Percentiles rank a stretch among this genome's conserved stretches.
phyloP scores from a whole-genome alignment of 2,888 invertebrate genomes.

The Neoscelio sp. region DNA sequence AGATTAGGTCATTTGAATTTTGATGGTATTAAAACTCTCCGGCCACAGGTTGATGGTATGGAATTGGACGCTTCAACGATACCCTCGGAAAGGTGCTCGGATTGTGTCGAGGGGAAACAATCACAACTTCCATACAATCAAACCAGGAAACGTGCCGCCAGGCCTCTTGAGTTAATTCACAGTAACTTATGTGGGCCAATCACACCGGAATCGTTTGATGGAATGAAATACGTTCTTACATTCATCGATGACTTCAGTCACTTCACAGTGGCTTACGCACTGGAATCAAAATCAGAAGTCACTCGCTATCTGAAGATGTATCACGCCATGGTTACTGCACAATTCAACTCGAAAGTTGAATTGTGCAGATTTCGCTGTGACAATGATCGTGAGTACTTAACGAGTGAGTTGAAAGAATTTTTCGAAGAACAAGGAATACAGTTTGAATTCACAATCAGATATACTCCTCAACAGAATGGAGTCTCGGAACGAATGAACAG shows the following conservation, averaged over 20 bases:
- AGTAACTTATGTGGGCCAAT: conserved; percentile 14
- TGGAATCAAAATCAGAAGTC: conserved; percentile 10
- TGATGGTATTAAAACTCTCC: conserved; percentile 17
- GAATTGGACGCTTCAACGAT: neutral
- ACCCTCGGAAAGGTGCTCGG: neutral
- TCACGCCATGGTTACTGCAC: conserved; percentile 17
- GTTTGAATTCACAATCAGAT: conserved; percentile 70
- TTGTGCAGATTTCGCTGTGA: conserved; percentile 70
- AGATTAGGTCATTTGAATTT: conserved; percentile 63
- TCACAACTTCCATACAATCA: no score
- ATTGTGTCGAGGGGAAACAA: conserved; percentile 26
- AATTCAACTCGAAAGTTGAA: conserved; percentile 49
- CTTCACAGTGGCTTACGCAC: conserved; percentile 20
- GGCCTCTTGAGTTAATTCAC: neutral
- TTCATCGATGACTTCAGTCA: conserved; percentile 32
- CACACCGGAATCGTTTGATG: conserved; percentile 6
- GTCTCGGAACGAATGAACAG: conserved; percentile 72
- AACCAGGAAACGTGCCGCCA: neutral
- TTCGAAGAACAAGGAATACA: conserved; percentile 70
- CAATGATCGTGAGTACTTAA: conserved; percentile 71
- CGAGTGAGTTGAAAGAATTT: conserved; percentile 67
- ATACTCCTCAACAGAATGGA: conserved; percentile 74
- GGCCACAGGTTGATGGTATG: conserved; percentile 34
- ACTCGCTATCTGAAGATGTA: conserved; percentile 6
- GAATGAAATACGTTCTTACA: conserved; percentile 19